phyloP scores from a whole-genome alignment of 2,113 vertebrate genomes.

The Notothenia coriiceps region DNA sequence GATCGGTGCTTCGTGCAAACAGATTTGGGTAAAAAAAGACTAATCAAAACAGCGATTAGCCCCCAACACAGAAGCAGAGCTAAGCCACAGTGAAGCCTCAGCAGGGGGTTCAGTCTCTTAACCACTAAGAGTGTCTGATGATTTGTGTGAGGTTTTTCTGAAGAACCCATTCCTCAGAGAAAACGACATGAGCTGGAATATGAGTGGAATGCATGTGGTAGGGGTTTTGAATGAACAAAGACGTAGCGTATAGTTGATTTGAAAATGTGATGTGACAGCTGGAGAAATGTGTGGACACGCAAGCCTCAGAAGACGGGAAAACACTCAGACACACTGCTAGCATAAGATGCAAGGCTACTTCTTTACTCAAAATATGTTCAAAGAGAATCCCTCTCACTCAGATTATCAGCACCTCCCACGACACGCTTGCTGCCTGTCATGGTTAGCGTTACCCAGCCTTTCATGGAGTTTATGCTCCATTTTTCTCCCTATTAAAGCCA shows the following conservation, averaged over 20 bases:
- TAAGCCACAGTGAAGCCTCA: slow-evolving; percentile 65
- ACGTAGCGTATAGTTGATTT: slow-evolving; percentile 30
- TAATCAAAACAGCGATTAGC: slow-evolving; percentile 84
- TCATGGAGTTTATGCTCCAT: not conserved
- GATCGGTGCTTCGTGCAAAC: slow-evolving; percentile 69
- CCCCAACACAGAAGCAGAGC: slow-evolving; percentile 68
- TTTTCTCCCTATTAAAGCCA: slow-evolving; percentile 8
- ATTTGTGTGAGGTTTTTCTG: slow-evolving; percentile 44
- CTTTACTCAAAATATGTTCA: slow-evolving; percentile 2
- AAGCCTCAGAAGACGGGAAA: slow-evolving; percentile 14
- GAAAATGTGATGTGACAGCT: slow-evolving; percentile 50
- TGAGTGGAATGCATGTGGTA: slow-evolving; percentile 45
- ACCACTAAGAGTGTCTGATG: slow-evolving; percentile 39
- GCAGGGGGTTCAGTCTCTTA: slow-evolving; percentile 68
- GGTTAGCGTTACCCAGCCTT: slow-evolving; percentile 8
- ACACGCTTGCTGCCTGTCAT: slow-evolving; percentile 28
- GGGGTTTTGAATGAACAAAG: slow-evolving; percentile 52
- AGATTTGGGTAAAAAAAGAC: slow-evolving; percentile 75
- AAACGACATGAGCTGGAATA: slow-evolving; percentile 33
- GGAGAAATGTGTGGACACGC: slow-evolving; percentile 11
- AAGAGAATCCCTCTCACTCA: slow-evolving; percentile 14
- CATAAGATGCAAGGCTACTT: slow-evolving; percentile 4
- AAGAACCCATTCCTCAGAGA: slow-evolving; percentile 25
- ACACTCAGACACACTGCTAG: not conserved
- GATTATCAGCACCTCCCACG: slow-evolving; percentile 28